A percentile compares a stretch with the other conserved stretches of the same genome.
Evolutionary conservation across 1,140 invertebrate genomes (phyloP).

Genomic region (Trissolcus basalis): DNA sequence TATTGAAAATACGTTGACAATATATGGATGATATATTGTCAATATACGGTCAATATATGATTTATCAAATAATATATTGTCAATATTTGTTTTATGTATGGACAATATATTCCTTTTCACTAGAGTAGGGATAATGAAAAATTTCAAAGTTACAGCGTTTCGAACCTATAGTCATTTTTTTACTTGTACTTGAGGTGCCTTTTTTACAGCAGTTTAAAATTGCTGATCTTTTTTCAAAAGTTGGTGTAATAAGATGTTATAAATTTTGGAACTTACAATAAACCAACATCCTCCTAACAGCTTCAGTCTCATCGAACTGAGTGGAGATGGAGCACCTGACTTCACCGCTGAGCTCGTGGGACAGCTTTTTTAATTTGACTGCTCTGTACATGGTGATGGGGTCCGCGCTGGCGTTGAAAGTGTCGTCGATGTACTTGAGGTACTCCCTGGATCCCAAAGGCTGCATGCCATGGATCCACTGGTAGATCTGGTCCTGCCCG

Average conservation of each 20-base stretch:
- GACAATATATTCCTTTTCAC: too few relatives aligned
- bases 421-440: constrained; percentile 79
- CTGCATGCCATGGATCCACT: constrained; percentile 83
- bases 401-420: constrained; percentile 80
- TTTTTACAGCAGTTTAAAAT: too few relatives aligned
- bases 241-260: too few relatives aligned
- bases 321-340: constrained; percentile 86
- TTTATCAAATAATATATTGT: too few relatives aligned
- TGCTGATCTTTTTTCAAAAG: not conserved
- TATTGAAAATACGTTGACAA: too few relatives aligned
- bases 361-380: constrained; percentile 82
- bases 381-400: constrained; percentile 82
- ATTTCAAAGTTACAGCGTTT: too few relatives aligned
- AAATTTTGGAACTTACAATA: constrained; percentile 79
- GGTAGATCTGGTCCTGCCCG: constrained; percentile 83
- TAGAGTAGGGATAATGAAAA: too few relatives aligned
- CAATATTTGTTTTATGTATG: too few relatives aligned
- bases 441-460: constrained; percentile 81
- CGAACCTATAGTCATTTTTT: too few relatives aligned
- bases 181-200: too few relatives aligned
- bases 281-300: constrained; percentile 82
- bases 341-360: constrained; percentile 84
- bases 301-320: constrained; percentile 81
- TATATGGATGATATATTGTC: too few relatives aligned
- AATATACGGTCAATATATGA: too few relatives aligned